Evolutionary conservation across 2,113 vertebrate species (phyloP).

Genomic region (zebrafish (Danio rerio)): DNA sequence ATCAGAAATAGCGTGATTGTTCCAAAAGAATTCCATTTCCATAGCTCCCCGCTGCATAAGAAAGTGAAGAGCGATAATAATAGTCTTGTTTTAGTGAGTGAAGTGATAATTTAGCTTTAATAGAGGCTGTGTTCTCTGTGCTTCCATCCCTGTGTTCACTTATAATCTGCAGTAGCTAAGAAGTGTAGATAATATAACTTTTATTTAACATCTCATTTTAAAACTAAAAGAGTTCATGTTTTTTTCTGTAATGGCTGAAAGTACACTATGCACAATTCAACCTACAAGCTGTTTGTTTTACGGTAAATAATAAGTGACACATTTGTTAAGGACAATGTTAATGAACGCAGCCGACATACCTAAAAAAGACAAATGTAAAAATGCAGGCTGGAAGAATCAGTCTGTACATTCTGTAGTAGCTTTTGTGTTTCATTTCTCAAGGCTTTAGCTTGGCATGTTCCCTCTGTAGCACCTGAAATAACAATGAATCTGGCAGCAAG

Average conservation of each 20-base stretch:
- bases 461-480: constrained; percentile 50
- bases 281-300: constrained; percentile 48
- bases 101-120: constrained; percentile 60
- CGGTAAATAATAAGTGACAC: constrained; percentile 63
- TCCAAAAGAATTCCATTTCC: constrained; percentile 56
- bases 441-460: constrained; percentile 8
- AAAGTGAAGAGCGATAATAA: constrained; percentile 59
- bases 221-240: neutral
- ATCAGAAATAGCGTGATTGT: constrained; percentile 42
- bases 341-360: constrained; percentile 33
- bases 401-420: neutral
- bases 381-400: neutral
- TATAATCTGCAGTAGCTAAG: constrained; percentile 38
- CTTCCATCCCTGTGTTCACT: constrained; percentile 29
- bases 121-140: constrained; percentile 43
- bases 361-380: constrained; percentile 49
- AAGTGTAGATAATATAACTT: constrained; percentile 15
- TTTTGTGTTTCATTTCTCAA: constrained; percentile 8
- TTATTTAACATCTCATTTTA: neutral
- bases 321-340: constrained; percentile 59
- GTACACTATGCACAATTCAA: neutral
- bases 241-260: neutral
- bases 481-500: constrained; percentile 36
- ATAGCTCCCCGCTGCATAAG: constrained; percentile 33
- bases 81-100: constrained; percentile 44